A percentile compares a stretch with the other conserved stretches of the same genome.
These are phyloP conservation scores for Apodemia zela DNA, from an alignment of 2,888 invertebrate genomes.

Conservation along the genomic window DNA sequence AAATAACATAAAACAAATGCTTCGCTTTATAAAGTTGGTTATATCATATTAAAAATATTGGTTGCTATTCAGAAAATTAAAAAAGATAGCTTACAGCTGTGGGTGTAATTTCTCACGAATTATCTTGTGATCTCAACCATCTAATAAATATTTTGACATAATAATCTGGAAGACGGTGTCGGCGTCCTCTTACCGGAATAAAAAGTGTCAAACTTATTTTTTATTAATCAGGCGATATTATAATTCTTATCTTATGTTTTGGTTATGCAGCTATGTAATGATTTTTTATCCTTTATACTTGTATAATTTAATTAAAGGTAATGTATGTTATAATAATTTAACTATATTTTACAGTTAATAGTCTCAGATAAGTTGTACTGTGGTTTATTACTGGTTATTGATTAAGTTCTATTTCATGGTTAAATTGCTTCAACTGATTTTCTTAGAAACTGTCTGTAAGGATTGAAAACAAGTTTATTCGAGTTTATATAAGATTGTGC, in stretches of 20 bases:
- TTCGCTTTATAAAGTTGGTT: not conserved
- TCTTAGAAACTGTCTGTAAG: no score
- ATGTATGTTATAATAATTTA: no score
- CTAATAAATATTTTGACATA: constrained; percentile 36
- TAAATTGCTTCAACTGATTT: no score
- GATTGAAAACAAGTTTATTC: no score
- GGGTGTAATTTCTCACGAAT: constrained; percentile 5
- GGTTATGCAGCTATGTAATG: constrained; percentile 31
- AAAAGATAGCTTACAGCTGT: not conserved
- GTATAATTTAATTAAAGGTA: not conserved
- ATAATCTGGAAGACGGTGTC: constrained; percentile 23
- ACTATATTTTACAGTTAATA: no score
- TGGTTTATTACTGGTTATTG: no score
- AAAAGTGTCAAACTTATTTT: constrained; percentile 30
- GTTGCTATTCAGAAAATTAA: not conserved
- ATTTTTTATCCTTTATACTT: constrained; percentile 15
- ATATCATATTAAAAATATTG: not conserved
- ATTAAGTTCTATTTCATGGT: no score
- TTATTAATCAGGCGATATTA: constrained; percentile 30
- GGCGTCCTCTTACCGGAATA: constrained; percentile 24
- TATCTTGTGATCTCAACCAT: constrained; percentile 18
- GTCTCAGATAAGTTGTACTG: no score
- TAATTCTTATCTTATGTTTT: constrained; percentile 56
- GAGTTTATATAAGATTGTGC: no score
- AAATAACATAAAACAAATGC: not conserved